Evolutionary conservation across 2,113 vertebrate species (phyloP), one percentile per base, ranked within the genome.

Genomic region (Ceyx melanurus): DNA sequence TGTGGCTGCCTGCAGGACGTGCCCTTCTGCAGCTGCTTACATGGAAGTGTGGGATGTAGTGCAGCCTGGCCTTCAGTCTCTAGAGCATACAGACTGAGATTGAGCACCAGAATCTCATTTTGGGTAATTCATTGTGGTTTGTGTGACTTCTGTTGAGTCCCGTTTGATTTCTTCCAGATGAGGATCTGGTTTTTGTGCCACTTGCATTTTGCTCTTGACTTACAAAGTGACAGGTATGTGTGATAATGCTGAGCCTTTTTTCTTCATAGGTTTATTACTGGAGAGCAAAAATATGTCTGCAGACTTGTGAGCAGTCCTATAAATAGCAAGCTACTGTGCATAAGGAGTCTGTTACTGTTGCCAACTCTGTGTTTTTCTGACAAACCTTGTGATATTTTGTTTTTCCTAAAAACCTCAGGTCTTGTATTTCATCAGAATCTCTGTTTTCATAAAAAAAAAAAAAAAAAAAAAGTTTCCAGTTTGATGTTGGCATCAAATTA

Each of bases 371-470:
- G 58, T 76, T 95, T 96, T 95, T 93, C 15, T 77, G 81, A 80
- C 78, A 92, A 89, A 87, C 92, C 95, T 92, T 91, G 71, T 96
- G 93, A 95, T 95, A 68, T 33, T 94, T 95, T 95, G 86, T 93
- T 96, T 94, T 94, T 94, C 53, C 78, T 94, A 43, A 92, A 94
- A 94, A 92, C 90, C 89, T 83, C 88, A 94, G 80, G 76, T 95
- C 83, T 93, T 93, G 54, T 82, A 48, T 96, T 96, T 96, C 95
- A 80, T 94, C 93, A 95, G 80, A 81, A 91, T 71, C 85, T 71
- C 3, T 60, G 90, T 77, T 96, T 95, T 81, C 86, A 35, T 88
- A 84, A 7, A n/a, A 40, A 42, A 64, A 65, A 80, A 40, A 42
- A 64, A 65, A 80, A 48, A 37, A 76, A 74, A 61, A 56, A 70